These are phyloP conservation scores for Bellardia bayeri DNA, from an alignment of 2,888 invertebrate genomes.

Conservation along the genomic window DNA sequence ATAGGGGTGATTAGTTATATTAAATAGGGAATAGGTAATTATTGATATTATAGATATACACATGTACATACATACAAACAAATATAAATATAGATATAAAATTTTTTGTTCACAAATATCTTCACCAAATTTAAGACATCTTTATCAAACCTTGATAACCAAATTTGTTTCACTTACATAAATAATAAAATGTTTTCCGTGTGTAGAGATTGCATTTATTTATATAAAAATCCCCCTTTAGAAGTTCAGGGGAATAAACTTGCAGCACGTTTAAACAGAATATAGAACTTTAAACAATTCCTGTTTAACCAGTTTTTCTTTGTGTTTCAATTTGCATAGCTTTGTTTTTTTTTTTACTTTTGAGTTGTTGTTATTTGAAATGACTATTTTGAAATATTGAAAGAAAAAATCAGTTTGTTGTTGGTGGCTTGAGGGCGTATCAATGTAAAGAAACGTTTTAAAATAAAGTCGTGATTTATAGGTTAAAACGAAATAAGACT, in stretches of 20 bases:
- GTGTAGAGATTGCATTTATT: background rate
- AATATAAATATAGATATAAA: no score
- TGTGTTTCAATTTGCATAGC: background rate
- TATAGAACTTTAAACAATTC: conserved; percentile 19
- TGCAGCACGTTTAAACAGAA: background rate
- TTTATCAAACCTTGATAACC: no score
- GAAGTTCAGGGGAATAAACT: background rate
- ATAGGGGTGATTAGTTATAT: no score
- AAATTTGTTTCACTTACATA: no score
- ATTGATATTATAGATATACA: no score
- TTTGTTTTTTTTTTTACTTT: background rate
- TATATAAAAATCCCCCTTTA: background rate
- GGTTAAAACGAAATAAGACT: conserved; percentile 38
- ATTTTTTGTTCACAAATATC: no score
- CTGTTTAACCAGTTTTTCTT: conserved; percentile 32
- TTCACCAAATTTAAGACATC: no score
- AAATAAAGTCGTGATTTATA: conserved; percentile 62
- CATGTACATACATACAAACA: no score
- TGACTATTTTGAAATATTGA: conserved; percentile 41
- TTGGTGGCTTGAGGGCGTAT: conserved; percentile 49
- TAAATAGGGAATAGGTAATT: background rate
- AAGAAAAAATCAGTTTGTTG: conserved; percentile 1
- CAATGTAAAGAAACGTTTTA: background rate
- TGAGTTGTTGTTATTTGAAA: background rate
- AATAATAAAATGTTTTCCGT: background rate